Evolutionary conservation across 2,113 vertebrate species (phyloP).

Genomic region (Bucco capensis): DNA sequence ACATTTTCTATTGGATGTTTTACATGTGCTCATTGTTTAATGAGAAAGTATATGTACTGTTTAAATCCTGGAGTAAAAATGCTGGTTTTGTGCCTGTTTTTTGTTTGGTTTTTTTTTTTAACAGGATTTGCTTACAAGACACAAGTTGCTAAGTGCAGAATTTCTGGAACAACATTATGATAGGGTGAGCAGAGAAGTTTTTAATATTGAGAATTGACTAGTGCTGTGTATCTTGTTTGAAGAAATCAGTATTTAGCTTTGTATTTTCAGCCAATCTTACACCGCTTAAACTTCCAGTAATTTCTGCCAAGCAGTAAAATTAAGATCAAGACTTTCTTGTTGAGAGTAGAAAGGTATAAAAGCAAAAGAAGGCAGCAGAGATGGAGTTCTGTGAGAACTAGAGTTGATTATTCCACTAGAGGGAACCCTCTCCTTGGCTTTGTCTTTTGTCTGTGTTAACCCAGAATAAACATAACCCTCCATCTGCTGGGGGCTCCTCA

Average conservation of each 20-base stretch:
- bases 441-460: background rate
- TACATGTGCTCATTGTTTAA: background rate
- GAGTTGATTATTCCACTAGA: background rate
- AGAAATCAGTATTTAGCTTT: background rate
- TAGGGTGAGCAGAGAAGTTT: slow-evolving; percentile 73
- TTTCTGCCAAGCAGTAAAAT: background rate
- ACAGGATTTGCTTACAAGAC: slow-evolving; percentile 85
- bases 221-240: background rate
- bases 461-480: background rate
- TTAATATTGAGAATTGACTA: background rate
- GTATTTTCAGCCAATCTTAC: background rate
- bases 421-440: background rate
- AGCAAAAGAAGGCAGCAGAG: too few relatives aligned
- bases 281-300: background rate
- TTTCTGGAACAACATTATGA: slow-evolving; percentile 88
- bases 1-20: background rate
- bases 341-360: background rate
- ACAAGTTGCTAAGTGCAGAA: slow-evolving; percentile 85
- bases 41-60: background rate
- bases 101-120: too few relatives aligned
- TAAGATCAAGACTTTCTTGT: background rate
- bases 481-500: background rate
- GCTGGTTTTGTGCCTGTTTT: background rate
- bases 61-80: background rate
- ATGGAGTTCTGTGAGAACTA: background rate